These are phyloP conservation scores for Trachymyrmex septentrionalis DNA, from an alignment of 1,140 invertebrate species.

Conservation along the genomic window DNA sequence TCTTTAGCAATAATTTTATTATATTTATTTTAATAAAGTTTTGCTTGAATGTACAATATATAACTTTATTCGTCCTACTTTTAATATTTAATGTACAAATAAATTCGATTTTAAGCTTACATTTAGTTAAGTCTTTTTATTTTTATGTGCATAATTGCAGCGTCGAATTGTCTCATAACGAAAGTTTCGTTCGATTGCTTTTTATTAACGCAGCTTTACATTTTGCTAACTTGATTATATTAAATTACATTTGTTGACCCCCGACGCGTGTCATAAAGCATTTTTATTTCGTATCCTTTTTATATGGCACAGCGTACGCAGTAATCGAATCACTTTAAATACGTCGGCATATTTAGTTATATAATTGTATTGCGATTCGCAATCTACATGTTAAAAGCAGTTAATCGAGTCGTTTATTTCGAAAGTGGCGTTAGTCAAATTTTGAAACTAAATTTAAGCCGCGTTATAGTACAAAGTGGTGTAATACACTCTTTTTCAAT, in stretches of 20 bases:
- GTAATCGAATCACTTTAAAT: constrained; percentile 43
- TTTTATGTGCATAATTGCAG: neutral
- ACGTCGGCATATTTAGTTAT: constrained; percentile 51
- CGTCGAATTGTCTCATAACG: neutral
- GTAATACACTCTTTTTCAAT: constrained; percentile 48
- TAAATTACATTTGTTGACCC: constrained; percentile 39
- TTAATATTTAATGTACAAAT: neutral
- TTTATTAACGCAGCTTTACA: constrained; percentile 39
- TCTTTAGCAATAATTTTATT: neutral
- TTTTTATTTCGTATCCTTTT: constrained; percentile 48
- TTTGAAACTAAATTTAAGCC: constrained; percentile 55
- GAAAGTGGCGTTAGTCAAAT: constrained; percentile 58
- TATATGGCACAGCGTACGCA: constrained; percentile 1
- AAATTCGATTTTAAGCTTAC: neutral
- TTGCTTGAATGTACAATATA: neutral
- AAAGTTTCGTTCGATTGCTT: constrained; percentile 18
- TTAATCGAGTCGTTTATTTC: constrained; percentile 62
- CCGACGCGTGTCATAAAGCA: constrained; percentile 31
- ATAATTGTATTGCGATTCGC: constrained; percentile 51
- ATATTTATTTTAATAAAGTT: neutral
- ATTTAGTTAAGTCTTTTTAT: neutral
- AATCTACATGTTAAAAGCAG: constrained; percentile 60
- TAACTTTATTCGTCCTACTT: neutral
- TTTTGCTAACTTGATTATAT: constrained; percentile 28
- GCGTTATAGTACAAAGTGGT: constrained; percentile 40